Percentiles rank a stretch among this genome's conserved stretches.
These are phyloP conservation scores for Dexiosoma caninum DNA, from an alignment of 2,888 invertebrate genomes.

Conservation along the genomic window DNA sequence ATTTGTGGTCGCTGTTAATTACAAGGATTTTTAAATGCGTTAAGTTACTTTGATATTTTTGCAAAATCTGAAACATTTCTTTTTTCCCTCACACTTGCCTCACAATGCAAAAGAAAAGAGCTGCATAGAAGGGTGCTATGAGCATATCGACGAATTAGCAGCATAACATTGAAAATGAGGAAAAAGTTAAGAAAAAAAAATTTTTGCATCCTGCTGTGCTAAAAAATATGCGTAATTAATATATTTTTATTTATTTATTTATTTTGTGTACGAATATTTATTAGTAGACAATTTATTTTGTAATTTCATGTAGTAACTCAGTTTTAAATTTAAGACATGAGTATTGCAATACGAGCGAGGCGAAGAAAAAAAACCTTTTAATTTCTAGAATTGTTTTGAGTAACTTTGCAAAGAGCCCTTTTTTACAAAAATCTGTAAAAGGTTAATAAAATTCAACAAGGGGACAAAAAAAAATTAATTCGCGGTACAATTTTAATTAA, in stretches of 20 bases:
- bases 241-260: background rate
- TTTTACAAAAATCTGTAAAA: background rate
- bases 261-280: too few relatives aligned
- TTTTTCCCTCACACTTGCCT: constrained; percentile 42
- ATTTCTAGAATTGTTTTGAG: background rate
- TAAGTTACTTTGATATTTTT: constrained; percentile 42
- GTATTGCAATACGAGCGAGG: too few relatives aligned
- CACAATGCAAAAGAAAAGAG: constrained; percentile 5
- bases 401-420: background rate
- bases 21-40: constrained; percentile 44
- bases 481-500: too few relatives aligned
- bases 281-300: background rate
- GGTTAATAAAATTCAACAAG: background rate
- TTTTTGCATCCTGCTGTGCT: constrained; percentile 42
- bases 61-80: constrained; percentile 21
- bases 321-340: too few relatives aligned
- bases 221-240: constrained; percentile 45
- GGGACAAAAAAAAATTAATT: too few relatives aligned
- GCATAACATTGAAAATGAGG: constrained; percentile 16
- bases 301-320: too few relatives aligned
- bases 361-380: too few relatives aligned
- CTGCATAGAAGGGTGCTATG: constrained; percentile 26
- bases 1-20: constrained; percentile 25
- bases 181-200: too few relatives aligned
- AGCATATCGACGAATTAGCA: constrained; percentile 47